Base-by-base conservation (phyloP, 2,797 vertebrate species). In the Margarornis squamiger region DNA sequence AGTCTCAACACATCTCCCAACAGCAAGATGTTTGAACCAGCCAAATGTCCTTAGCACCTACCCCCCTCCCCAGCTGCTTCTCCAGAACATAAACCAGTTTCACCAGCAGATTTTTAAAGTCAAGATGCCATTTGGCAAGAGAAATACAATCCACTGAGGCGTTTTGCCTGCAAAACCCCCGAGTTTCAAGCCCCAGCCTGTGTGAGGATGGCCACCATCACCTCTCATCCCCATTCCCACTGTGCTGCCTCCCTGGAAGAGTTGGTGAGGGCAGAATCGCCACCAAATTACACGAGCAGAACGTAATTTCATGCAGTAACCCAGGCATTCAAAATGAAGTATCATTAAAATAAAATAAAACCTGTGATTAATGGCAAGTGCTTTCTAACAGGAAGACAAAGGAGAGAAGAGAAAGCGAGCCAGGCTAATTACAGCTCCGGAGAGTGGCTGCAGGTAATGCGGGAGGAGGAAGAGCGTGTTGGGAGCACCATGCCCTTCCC, bases 351-450 rank as follows among this genome's bases (percentile, higher is more conserved):
- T 38, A 92, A 95, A 93, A 94, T 43, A 84, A 94, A 86, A 3
- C 59, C 77, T 1, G 3, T 77, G 88, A 93, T 93, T 95, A 96
- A 95, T 62, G 73, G 46, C 67, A 93, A 95, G 80, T 58, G 88
- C 67, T 82, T 95, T 94, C 85, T 36, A 93, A 86, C 17, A 87
- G 67, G 77, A 95, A 92, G 90, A 85, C 77, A 95, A 97, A 95
- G 4, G 59, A 96, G 80, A 74, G 81, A 90, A 82, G 14, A 58
- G 91, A 92, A 88, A 90, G 94, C 74, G 81, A 96, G 80, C 34
- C 66, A 10, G 74, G 77, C 83, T 97, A 95, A 97, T 96, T 96
- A 79, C 86, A 92, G 90, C 55, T 70, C 76, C 70, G 76, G 62
- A 12, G 46, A 65, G 59, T 20, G 87, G 79, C 91, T 90, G 77